Conservation (phyloP, 2,888 invertebrate species). For the Tenthredo distinguenda region DNA sequence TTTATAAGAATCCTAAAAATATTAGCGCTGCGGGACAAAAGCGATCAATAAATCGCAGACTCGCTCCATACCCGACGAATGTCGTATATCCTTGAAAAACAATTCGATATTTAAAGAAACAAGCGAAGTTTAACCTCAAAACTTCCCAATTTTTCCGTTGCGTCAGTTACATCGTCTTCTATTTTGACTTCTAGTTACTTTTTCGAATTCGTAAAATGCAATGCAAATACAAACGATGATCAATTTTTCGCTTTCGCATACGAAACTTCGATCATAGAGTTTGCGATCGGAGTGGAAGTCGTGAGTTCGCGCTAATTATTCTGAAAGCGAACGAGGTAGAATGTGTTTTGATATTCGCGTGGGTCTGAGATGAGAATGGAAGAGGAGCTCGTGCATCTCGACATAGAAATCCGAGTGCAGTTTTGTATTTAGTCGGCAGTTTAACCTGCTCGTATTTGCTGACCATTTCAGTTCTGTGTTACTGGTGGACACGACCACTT, state of each 20-base stretch:
- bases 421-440: conserved; percentile 39
- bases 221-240: no score
- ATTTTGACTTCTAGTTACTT: no score
- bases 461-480: conserved; percentile 17
- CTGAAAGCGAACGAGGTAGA: neutral
- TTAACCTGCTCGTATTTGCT: conserved; percentile 32
- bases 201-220: no score
- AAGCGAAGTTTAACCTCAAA: neutral
- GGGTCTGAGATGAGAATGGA: neutral
- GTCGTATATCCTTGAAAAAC: neutral
- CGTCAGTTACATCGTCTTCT: neutral
- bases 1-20: neutral
- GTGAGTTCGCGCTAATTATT: neutral
- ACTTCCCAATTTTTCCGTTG: neutral
- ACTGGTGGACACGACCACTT: conserved; percentile 12
- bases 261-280: neutral
- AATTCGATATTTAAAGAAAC: neutral
- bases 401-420: neutral
- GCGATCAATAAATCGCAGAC: neutral
- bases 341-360: neutral
- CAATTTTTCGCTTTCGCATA: no score
- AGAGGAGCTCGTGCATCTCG: neutral
- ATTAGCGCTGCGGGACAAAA: neutral
- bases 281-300: neutral
- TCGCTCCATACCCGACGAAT: neutral